Evolutionary conservation across 2,113 vertebrate species (phyloP).

Genomic region (Tichodroma muraria): DNA sequence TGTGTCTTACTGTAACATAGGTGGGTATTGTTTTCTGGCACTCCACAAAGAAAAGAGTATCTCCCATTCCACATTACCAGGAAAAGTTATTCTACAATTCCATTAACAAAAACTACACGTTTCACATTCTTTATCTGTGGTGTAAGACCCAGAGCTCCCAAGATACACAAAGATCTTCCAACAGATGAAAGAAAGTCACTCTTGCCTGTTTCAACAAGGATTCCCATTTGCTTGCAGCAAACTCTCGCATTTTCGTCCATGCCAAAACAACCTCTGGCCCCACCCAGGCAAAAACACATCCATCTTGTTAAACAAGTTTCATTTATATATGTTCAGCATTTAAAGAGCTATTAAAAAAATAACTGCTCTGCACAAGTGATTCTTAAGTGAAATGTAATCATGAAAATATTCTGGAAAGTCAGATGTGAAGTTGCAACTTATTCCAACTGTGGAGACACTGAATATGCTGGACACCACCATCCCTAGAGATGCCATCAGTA

Average conservation of each 20-base stretch:
- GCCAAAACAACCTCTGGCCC: not conserved
- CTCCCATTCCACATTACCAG: not conserved
- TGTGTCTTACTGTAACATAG: not conserved
- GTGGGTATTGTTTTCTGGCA: not conserved
- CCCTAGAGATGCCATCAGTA: not conserved
- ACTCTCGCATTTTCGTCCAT: not conserved
- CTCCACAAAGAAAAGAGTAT: not conserved
- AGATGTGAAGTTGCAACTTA: not conserved
- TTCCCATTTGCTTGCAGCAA: constrained; percentile 28
- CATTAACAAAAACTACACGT: not conserved
- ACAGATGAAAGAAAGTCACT: not conserved
- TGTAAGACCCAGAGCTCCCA: not conserved
- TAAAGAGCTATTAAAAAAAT: not conserved
- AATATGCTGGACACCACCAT: not conserved
- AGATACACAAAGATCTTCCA: not conserved
- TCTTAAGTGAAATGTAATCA: not conserved
- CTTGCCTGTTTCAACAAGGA: constrained; percentile 31
- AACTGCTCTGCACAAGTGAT: not conserved
- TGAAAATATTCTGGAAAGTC: not conserved
- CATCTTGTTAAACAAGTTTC: constrained; percentile 14
- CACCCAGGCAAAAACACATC: not conserved
- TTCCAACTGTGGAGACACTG: not conserved
- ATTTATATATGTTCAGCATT: not conserved
- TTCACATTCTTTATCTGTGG: not conserved
- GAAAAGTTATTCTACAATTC: not conserved